Base-by-base conservation (phyloP, 2,888 invertebrate species). In the Laspeyria flexula region DNA sequence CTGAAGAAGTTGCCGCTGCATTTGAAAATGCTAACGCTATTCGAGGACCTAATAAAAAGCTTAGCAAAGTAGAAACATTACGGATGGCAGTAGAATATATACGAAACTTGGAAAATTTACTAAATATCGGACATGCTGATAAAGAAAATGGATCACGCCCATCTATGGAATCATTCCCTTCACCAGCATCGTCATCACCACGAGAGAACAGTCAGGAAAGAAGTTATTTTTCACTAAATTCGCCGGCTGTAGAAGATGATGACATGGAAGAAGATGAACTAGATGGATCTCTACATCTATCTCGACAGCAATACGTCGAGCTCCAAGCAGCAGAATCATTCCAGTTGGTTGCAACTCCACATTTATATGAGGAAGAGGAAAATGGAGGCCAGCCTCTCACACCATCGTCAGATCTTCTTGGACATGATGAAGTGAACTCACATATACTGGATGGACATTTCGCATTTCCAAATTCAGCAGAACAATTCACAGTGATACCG, bases 1-100 rank as follows among this genome's bases (percentile, higher is more conserved):
- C 97, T 0, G 96, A 95, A 45, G 96, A 96, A 78, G 96, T 96
- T 0, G 96, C 96, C 0, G 93, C 95, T 43, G 94, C 94, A 0
- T 96, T 95, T 57, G 95, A 94, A 81, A 93, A 88, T 27, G 94
- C 94, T 4, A 95, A 95, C 49, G 94, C 93, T 33, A 95, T 95
- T 12, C 88, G 95, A 60, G 95, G 96, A 16, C 92, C 93, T 0
- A 94, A 94, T 65, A 97, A 97, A 75, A 97, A 97, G 75, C 86
- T 97, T 3, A 96, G 96, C 72, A 97, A 97, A 92, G 97, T 97
- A 1, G 98, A 98, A 86, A 98, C 98, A 0, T 85, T 98, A 33
- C 93, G 97, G 39, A 97, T 97, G 95, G 98, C 97, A 5, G 97
- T 98, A 0, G 97, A 97, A 76, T 98, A 98, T 75, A 98, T 98